These are phyloP conservation scores for Callithrix jacchus DNA, from an alignment of 2,113 vertebrate species.

Conservation along the genomic window DNA sequence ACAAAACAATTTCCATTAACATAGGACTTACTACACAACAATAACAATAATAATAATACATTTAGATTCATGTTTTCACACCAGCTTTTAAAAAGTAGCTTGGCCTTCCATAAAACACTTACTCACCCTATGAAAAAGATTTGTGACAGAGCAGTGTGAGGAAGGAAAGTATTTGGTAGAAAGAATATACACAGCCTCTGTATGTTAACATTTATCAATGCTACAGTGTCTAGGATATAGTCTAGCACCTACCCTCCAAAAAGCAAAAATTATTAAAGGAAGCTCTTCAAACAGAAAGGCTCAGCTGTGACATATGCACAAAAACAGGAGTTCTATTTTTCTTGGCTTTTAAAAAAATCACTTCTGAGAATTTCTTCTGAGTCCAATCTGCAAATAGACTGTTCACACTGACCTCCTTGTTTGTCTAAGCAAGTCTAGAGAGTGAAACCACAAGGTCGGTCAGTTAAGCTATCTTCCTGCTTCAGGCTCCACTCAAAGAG, in stretches of 20 bases:
- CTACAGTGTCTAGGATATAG: slow-evolving; percentile 56
- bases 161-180: slow-evolving; percentile 30
- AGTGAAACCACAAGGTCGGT: slow-evolving; percentile 52
- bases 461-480: slow-evolving; percentile 15
- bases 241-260: slow-evolving; percentile 25
- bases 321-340: slow-evolving; percentile 62
- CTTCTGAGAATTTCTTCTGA: slow-evolving; percentile 69
- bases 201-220: slow-evolving; percentile 51
- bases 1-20: not conserved
- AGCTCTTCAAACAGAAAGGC: slow-evolving; percentile 53
- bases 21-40: not conserved
- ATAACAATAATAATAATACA: not conserved
- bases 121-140: not conserved
- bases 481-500: slow-evolving; percentile 50
- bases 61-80: slow-evolving; percentile 23
- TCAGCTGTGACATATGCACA: slow-evolving; percentile 49
- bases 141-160: not conserved
- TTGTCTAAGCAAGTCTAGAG: not conserved
- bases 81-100: slow-evolving; percentile 10
- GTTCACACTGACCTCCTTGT: slow-evolving; percentile 66
- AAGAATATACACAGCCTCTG: slow-evolving; percentile 47
- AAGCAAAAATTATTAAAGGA: slow-evolving; percentile 61
- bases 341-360: slow-evolving; percentile 67
- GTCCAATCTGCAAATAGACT: slow-evolving; percentile 11
- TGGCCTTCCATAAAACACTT: slow-evolving; percentile 19